Percentiles rank a stretch among this genome's conserved stretches.
Conservation (phyloP, 2,113 vertebrate genomes). For the Casuarius casuarius region DNA sequence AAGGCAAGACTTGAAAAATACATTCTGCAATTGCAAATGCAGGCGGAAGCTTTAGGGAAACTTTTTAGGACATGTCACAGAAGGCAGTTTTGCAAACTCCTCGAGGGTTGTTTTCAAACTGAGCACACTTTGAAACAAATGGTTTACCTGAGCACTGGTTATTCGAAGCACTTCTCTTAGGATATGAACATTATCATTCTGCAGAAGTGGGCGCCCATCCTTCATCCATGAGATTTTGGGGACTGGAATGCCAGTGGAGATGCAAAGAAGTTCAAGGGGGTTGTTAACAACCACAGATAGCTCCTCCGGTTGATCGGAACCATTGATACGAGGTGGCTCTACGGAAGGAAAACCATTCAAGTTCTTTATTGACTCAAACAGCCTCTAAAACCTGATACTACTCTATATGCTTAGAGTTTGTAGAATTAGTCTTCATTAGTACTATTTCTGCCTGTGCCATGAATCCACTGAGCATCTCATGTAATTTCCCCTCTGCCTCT, state of each 20-base stretch:
- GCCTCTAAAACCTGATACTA: neutral
- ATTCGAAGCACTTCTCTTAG: slow-evolving; percentile 83
- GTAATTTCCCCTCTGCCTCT: neutral
- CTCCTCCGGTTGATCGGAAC: slow-evolving; percentile 82
- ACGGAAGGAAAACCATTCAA: neutral
- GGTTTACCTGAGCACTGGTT: slow-evolving; percentile 85
- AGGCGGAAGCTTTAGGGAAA: neutral
- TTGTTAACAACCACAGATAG: slow-evolving; percentile 88
- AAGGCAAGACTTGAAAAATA: neutral
- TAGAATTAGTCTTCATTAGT: neutral
- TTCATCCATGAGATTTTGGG: slow-evolving; percentile 94
- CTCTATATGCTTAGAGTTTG: neutral
- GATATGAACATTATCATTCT: slow-evolving; percentile 79
- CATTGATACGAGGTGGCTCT: slow-evolving; percentile 95
- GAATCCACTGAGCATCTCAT: neutral
- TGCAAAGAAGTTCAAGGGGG: slow-evolving; percentile 87
- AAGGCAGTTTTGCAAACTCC: neutral
- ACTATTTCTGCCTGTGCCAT: neutral
- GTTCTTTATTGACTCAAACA: neutral
- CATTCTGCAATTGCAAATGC: neutral
- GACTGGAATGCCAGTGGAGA: slow-evolving; percentile 86
- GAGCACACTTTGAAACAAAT: neutral
- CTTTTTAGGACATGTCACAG: neutral
- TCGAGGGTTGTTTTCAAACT: neutral
- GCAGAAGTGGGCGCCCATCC: slow-evolving; percentile 88